A percentile compares a stretch with the other conserved stretches of the same genome.
These are phyloP conservation scores for Neogale vison DNA, from an alignment of 2,113 vertebrate species.

Conservation along the genomic window DNA sequence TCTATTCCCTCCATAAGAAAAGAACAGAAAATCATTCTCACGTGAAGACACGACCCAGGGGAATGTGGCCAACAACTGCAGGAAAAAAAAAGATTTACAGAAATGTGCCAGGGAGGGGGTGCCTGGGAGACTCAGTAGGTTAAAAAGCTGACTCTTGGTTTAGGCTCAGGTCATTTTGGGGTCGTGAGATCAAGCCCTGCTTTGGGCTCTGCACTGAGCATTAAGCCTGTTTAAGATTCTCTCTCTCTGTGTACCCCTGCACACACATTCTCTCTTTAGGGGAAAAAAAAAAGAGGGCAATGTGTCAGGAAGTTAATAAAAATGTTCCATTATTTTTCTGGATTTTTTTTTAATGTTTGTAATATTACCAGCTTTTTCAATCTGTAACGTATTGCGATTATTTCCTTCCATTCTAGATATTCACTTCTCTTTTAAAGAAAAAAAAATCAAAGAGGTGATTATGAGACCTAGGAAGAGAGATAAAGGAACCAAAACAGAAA, in stretches of 20 bases:
- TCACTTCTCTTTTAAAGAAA: neutral
- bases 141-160: neutral
- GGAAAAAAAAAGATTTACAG: neutral
- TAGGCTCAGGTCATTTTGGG: neutral
- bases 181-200: neutral
- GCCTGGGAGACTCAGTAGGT: neutral
- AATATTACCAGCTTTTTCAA: constrained; percentile 31
- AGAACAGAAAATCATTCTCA: neutral
- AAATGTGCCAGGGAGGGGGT: neutral
- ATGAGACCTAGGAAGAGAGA: neutral
- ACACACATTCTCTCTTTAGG: neutral
- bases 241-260: too few species aligned
- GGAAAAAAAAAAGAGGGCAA: neutral
- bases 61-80: neutral
- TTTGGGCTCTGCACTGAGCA: neutral
- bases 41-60: neutral
- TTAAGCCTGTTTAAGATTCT: neutral
- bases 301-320: neutral
- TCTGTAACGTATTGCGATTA: neutral
- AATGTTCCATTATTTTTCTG: neutral
- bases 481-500: neutral
- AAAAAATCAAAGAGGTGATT: neutral
- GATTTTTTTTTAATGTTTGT: neutral
- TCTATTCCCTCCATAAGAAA: neutral
- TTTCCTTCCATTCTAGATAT: constrained; percentile 11